Percentiles rank a stretch among this genome's conserved stretches.
Evolutionary conservation across 2,797 vertebrate genomes (phyloP).

Genomic region (Ammospiza maritima): DNA sequence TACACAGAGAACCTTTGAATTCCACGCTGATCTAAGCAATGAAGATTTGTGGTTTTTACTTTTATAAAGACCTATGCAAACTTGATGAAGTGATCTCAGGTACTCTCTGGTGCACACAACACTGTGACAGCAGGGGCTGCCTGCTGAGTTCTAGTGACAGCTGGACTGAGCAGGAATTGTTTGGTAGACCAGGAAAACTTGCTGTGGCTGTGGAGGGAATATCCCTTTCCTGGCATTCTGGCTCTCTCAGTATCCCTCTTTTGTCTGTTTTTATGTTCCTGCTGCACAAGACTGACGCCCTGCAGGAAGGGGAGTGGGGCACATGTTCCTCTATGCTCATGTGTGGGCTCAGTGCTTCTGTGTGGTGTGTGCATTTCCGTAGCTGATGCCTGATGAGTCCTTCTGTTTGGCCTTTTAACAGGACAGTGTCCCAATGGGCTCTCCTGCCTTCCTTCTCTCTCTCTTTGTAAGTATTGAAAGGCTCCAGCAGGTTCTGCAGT

Average conservation of each 20-base stretch:
- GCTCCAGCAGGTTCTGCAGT: slow-evolving; percentile 69
- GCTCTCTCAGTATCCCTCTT: slow-evolving; percentile 38
- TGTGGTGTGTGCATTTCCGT: slow-evolving; percentile 67
- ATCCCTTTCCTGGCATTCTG: slow-evolving; percentile 46
- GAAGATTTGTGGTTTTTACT: not conserved
- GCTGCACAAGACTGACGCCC: slow-evolving; percentile 53
- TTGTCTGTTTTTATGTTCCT: slow-evolving; percentile 51
- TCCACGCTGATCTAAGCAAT: not conserved
- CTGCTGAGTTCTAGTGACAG: not conserved
- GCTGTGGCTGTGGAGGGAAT: slow-evolving; percentile 6
- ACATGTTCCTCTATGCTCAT: slow-evolving; percentile 54
- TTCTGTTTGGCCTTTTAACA: slow-evolving; percentile 90
- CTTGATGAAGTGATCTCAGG: not conserved
- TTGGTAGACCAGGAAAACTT: not conserved
- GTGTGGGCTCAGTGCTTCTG: slow-evolving; percentile 72
- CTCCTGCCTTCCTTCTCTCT: slow-evolving; percentile 99
- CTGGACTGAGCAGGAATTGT: not conserved
- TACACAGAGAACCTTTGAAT: not conserved
- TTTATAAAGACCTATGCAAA: not conserved
- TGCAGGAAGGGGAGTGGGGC: slow-evolving; percentile 25
- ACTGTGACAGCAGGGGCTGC: not conserved
- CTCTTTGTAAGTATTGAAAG: slow-evolving; percentile 98
- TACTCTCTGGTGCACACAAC: not conserved
- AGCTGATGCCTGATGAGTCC: slow-evolving; percentile 70
- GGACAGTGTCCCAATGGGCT: slow-evolving; percentile 99